phyloP scores from a whole-genome alignment of 23 tunicate genomes.

The Styela plicata region DNA sequence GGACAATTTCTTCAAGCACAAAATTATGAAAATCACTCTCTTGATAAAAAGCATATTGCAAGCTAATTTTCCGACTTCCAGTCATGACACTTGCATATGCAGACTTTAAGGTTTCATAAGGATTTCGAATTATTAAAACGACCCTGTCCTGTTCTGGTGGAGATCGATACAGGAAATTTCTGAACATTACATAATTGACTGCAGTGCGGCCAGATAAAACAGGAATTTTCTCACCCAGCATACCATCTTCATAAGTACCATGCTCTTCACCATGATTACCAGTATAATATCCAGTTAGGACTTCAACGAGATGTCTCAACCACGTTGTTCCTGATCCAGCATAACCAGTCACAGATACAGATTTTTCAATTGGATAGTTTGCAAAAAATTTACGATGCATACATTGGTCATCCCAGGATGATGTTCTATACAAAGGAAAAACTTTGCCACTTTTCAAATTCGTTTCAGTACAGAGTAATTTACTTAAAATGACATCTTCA shows the following conservation, averaged over 20 bases:
- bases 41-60: neutral
- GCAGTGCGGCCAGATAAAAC: neutral
- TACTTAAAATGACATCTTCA: neutral
- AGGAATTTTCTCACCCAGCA: neutral
- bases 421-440: neutral
- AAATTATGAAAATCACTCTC: neutral
- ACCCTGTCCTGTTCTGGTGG: neutral
- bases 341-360: neutral
- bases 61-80: neutral
- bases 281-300: neutral
- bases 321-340: neutral
- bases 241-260: neutral
- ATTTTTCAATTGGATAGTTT: neutral
- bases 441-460: neutral
- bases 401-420: neutral
- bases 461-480: neutral
- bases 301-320: neutral
- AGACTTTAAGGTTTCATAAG: neutral
- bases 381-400: neutral
- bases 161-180: neutral
- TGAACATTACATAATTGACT: neutral
- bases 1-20: neutral
- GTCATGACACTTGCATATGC: neutral
- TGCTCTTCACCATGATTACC: neutral
- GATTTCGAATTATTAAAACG: neutral